Evolutionary conservation across 2,888 invertebrate species (phyloP).

Genomic region (Atherix ibis): DNA sequence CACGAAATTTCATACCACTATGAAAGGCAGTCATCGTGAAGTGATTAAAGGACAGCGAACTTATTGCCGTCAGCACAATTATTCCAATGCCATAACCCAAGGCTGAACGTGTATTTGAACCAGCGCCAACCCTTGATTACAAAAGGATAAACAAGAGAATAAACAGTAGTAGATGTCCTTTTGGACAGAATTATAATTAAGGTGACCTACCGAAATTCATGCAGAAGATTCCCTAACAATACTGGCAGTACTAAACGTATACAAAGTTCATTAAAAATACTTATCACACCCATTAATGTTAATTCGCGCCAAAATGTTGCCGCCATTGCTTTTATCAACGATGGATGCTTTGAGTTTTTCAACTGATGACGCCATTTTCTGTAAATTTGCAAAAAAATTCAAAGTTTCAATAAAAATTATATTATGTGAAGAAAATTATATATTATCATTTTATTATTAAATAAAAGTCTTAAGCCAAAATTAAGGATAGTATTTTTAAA

Average conservation of each 20-base stretch:
- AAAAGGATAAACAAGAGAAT: no score
- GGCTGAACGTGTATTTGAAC: no score
- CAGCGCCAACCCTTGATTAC: no score
- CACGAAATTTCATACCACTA: constrained; percentile 65
- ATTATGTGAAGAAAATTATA: no score
- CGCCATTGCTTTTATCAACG: constrained; percentile 12
- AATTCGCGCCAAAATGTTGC: constrained; percentile 15
- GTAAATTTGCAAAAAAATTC: neutral
- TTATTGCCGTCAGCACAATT: constrained; percentile 23
- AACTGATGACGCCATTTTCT: neutral
- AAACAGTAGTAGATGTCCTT: no score
- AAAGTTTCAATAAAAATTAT: no score
- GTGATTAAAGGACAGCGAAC: constrained; percentile 40
- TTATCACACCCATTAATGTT: constrained; percentile 8
- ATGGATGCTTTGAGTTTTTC: constrained; percentile 10
- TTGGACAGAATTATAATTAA: no score
- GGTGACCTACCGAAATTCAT: no score
- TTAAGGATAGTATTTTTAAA: no score
- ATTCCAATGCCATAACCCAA: constrained; percentile 39
- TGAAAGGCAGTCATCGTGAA: constrained; percentile 55
- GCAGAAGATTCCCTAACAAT: constrained; percentile 13
- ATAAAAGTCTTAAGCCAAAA: no score
- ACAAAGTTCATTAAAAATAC: constrained; percentile 12
- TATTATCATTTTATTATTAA: no score
- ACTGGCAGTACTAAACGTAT: constrained; percentile 13